Base-by-base conservation (phyloP, 2,113 vertebrate species). In the Rhombomys opimus region DNA sequence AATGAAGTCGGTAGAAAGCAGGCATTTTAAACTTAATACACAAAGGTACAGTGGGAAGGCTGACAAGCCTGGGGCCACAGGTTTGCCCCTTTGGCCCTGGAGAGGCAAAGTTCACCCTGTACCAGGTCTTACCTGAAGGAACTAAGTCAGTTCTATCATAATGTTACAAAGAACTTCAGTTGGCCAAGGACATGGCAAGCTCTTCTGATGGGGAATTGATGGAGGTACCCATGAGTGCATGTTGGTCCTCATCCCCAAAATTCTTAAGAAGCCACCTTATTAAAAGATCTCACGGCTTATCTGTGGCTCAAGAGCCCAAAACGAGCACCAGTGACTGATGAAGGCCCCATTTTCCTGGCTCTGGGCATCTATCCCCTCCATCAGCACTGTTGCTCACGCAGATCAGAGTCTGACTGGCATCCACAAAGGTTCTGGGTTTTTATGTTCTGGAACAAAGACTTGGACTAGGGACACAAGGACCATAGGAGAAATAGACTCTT, bases 51-150 rank as follows among this genome's bases (percentile, higher is more conserved):
- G 1, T 61, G 54, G 11, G n/a, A 61, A 61, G 35, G 50, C 41
- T 54, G 73, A 20, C 1, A n/a, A 67, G 14, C 72, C 0, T 3
- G 20, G 10, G 23, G 2, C 0, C 6, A 41, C 13, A 52, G 9
- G 1, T 77, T 59, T 18, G 10, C 35, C 2, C 2, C 13, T 72
- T 14, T 35, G 18, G 12, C 76, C 78, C 30, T 46, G 2, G 84
- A 50, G 27, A 4, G 84, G 41, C n/a, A 81, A 22, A 10, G 30
- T n/a, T 54, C 27, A 75, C 30, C 59, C 63, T 91, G 14, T 20
- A 32, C 5, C 2, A 65, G 76, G 32, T 13, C 70, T 90, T 54
- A 54, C n/a, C 15, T 63, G 91, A n/a, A 23, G 4, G 5, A 77
- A 54, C 1, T 25, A 77, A 73, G 67, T 90, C 85, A 75, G 32